Base-by-base conservation (phyloP, 2,113 vertebrate genomes). In the Cnemophilus loriae region DNA sequence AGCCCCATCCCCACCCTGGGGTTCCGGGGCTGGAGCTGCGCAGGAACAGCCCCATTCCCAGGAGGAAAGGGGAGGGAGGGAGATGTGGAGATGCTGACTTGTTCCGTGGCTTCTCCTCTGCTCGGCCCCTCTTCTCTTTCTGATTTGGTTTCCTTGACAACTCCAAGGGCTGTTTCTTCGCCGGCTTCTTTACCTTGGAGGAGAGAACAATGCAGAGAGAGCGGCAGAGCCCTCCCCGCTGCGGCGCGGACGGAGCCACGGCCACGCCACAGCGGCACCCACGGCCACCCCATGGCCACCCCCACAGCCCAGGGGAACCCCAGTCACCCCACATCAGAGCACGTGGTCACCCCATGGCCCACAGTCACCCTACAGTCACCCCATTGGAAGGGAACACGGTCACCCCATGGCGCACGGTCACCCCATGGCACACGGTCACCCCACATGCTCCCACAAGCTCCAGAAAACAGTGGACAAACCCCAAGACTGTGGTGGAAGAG, bases 111-210 rank as follows among this genome's bases (percentile, higher is more conserved):
- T 98, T 99, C 91, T 99, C 99, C 69, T 99, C 99, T 12, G 97
- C 98, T 46, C 97, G 97, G 61, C 98, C 98, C 74, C 98, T 98
- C 95, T 99, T 99, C 93, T 99, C 99, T 97, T 99, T 99, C 95
- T 97, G 98, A 91, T 97, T 97, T 2, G 97, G 94, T 95, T 98
- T 99, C 97, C 98, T 99, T 64, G 98, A 94, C 78, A 98, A 96
- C 89, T 99, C 99, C 0, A 96, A 78, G 70, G 96, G 75, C 27
- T 89, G 97, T 53, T 99, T 99, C 98, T 99, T 99, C 2, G 16
- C 11, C 0, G 98, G 49, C 84, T 99, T 99, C 97, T 99, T 99
- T 71, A 96, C 97, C 99, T 99, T 90, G 19, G 33, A 91, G 47
- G 85, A 92, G 71, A 93, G 90, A 90, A 91, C 69, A 93, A 93